Conservation (phyloP, 2,797 vertebrate genomes). For the Calcarius lapponicus region DNA sequence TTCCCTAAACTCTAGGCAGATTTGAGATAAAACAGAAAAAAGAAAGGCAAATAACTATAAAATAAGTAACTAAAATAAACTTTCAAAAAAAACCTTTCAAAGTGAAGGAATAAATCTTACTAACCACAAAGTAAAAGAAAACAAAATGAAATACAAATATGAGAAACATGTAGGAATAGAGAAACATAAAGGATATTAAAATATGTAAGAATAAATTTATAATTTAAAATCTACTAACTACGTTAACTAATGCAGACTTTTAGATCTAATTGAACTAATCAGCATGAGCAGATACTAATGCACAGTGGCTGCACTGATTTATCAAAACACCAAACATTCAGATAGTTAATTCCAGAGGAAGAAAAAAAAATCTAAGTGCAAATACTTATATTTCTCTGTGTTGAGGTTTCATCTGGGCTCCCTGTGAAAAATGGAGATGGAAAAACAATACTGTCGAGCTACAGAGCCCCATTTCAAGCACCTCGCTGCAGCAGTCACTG, state of each 20-base stretch:
- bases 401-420: conserved; percentile 33
- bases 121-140: neutral
- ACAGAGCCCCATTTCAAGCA: conserved; percentile 63
- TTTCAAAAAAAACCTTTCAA: neutral
- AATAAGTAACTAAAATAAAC: neutral
- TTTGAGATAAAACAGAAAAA: neutral
- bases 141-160: neutral
- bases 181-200: neutral
- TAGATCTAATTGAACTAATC: neutral
- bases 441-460: conserved; percentile 37
- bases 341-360: neutral
- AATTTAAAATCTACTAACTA: neutral
- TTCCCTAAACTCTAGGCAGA: neutral
- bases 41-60: neutral
- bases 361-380: neutral
- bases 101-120: neutral
- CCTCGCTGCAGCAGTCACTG: conserved; percentile 18
- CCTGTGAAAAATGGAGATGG: conserved; percentile 42
- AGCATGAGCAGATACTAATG: neutral
- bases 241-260: neutral
- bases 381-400: conserved; percentile 34
- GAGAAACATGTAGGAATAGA: neutral
- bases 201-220: neutral
- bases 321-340: conserved; percentile 33
- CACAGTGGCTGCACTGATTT: neutral